phyloP scores from a whole-genome alignment of 37 sponge, comb jelly and placozoan species.

The Beroe ovata region DNA sequence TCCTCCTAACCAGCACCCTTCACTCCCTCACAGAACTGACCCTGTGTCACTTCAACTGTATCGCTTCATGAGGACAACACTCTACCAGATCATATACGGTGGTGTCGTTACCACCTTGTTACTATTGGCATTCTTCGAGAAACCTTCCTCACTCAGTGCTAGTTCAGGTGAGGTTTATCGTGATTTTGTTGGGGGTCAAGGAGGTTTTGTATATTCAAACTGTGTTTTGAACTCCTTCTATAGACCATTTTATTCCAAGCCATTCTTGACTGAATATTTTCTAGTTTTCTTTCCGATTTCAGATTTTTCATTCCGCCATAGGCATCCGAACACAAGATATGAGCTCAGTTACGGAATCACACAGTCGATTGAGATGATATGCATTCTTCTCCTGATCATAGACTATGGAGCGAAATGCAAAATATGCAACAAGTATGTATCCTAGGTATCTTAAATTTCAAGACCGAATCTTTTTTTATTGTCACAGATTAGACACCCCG shows the following conservation, averaged over 20 bases:
- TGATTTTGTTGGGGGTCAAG: too few species aligned
- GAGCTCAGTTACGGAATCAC: constrained; percentile 36
- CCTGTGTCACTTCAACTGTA: constrained; percentile 14
- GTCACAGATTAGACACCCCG: too few species aligned
- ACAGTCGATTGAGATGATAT: constrained; percentile 1
- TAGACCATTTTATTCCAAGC: too few species aligned
- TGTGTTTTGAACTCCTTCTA: too few species aligned
- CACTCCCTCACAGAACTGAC: too few species aligned
- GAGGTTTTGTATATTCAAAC: too few species aligned
- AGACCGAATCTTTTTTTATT: too few species aligned
- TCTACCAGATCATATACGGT: not conserved
- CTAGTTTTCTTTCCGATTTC: too few species aligned
- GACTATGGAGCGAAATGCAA: constrained; percentile 8
- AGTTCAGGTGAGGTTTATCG: constrained; percentile 20
- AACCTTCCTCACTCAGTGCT: constrained; percentile 28
- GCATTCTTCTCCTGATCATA: not conserved
- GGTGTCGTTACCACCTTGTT: not conserved
- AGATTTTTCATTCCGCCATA: constrained; percentile 37
- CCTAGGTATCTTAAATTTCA: too few species aligned
- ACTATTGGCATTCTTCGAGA: constrained; percentile 26
- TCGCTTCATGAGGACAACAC: not conserved
- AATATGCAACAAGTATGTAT: not conserved
- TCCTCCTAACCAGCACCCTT: too few species aligned
- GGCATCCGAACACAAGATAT: not conserved
- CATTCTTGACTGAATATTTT: too few species aligned